Base-by-base conservation (phyloP, 2,888 invertebrate species). In the Vanessa cardui region DNA sequence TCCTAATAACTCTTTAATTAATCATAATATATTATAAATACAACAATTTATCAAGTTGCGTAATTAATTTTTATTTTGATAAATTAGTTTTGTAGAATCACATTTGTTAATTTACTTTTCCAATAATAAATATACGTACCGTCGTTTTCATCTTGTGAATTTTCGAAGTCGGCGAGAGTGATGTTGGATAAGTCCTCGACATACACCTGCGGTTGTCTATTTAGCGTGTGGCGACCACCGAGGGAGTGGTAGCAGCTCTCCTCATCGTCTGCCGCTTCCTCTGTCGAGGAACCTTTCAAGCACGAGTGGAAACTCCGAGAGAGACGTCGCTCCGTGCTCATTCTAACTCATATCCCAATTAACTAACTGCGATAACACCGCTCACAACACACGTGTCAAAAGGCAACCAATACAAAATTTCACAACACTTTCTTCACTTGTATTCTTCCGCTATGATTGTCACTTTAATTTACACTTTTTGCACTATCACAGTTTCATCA, bases 291-390 rank as follows among this genome's bases (percentile, higher is more conserved):
- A 47, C 95, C 95, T 76, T 95, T 94, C 76, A 95, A 90, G 80
- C 95, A 95, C 71, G 95, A 95, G 88, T 95, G 95, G 84, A 95
- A 95, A 81, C 95, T 95, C 83, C 95, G 93, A 60, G 95, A 95
- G 73, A 95, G 92, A 70, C 95, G 93, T 73, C 94, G 88, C 81
- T 93, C 93, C 81, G 93, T 92, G 77, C 93, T 93, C 93, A 93
- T 93, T 77, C 76, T 90, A 85, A 85, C 80, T 83, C 92, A 92
- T 91, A 82, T 89, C 91, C 86, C 78, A 74, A 78, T 74, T 77
- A 79, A 73, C 79, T 77, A 78, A 78, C 60, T 66, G 52, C 69
- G 62, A 62, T 45, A 64, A 71, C 76, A 73, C 73, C 78, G 77
- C 74, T 15, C 6, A 54, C 76, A 80, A 80, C 75, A 56, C 68